Conservation (phyloP, 2,888 invertebrate species). For the Macrosiphum euphorbiae region DNA sequence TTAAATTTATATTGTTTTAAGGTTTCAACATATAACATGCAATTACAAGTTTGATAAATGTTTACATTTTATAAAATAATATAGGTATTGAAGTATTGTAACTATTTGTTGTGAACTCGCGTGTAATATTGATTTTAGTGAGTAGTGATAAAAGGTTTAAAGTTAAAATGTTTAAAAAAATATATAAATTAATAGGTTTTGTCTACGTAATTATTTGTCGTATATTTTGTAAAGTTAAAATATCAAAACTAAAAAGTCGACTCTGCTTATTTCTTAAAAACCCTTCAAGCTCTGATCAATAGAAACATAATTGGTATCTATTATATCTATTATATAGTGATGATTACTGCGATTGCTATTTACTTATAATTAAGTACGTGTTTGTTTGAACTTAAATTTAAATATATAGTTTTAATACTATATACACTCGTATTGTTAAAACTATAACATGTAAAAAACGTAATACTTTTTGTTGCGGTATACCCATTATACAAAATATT, state of each 20-base stretch:
- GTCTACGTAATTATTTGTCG: neutral
- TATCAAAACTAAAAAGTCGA: neutral
- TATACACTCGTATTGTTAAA: neutral
- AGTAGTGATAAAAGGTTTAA: neutral
- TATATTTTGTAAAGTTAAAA: neutral
- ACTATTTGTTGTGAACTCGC: neutral
- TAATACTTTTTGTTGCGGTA: neutral
- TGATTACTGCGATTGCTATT: neutral
- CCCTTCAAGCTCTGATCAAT: neutral
- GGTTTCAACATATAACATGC: no score
- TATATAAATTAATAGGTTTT: neutral
- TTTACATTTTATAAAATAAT: neutral
- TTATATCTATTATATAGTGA: neutral
- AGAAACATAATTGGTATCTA: neutral
- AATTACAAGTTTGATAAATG: neutral
- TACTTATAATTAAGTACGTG: neutral
- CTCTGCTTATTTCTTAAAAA: neutral
- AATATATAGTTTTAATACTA: neutral
- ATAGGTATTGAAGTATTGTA: neutral
- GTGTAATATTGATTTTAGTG: neutral
- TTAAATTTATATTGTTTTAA: neutral
- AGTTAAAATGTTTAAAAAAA: neutral
- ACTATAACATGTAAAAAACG: neutral
- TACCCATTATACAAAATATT: neutral
- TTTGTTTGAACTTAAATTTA: neutral